Conservation (phyloP, 2,113 vertebrate species). For the Gymnogyps californianus region DNA sequence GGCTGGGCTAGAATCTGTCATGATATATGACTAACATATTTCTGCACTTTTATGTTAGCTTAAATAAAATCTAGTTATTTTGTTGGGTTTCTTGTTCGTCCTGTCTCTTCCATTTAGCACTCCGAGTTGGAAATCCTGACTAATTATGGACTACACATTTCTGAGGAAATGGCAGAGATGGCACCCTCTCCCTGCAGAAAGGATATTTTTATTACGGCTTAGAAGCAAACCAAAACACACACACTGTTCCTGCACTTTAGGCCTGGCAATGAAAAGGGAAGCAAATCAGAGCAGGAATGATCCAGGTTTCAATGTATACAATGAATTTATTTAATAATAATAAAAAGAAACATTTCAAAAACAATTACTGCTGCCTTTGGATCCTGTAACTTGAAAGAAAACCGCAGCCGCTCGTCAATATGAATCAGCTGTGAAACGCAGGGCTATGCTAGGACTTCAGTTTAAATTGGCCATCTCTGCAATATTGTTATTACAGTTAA, state of each 20-base stretch:
- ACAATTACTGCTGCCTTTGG: conserved; percentile 57
- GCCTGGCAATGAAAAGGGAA: neutral
- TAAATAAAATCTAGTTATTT: conserved; percentile 18
- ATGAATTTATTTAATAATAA: conserved; percentile 53
- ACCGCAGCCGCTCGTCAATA: conserved; percentile 25
- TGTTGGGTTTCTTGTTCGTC: neutral
- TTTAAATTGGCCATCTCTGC: conserved; percentile 35
- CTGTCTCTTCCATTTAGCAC: conserved; percentile 20
- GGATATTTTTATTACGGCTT: conserved; percentile 9
- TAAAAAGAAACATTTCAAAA: conserved; percentile 65
- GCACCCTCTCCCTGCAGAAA: conserved; percentile 14
- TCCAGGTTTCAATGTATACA: conserved; percentile 6
- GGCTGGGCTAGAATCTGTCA: neutral
- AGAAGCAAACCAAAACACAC: conserved; percentile 40
- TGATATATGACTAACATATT: neutral
- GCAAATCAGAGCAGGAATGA: neutral
- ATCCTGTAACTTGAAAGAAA: conserved; percentile 63
- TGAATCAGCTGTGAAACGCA: conserved; percentile 44
- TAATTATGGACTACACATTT: conserved; percentile 17
- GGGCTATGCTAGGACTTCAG: conserved; percentile 6
- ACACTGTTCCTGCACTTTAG: neutral
- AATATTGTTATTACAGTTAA: conserved; percentile 42
- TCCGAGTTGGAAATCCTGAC: neutral
- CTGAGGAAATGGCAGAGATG: conserved; percentile 6
- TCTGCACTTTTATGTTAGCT: neutral